Conservation (phyloP, 2,888 invertebrate species). For the Melipona bicolor region DNA sequence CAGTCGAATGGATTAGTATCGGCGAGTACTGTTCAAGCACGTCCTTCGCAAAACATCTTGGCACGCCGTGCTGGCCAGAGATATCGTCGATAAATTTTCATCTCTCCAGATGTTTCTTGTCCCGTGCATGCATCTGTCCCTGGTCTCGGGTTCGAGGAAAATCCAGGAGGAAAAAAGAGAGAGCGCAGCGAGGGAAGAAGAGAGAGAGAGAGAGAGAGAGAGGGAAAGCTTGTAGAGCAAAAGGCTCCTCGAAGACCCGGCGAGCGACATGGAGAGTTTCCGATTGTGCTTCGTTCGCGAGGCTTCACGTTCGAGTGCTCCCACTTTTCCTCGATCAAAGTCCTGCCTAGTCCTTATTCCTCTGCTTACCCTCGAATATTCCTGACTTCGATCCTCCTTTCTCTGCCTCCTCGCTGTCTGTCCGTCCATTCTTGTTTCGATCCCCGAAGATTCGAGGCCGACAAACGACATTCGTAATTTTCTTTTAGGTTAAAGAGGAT, state of each 20-base stretch:
- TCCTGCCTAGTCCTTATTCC: conserved; percentile 65
- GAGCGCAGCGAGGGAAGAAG: background rate
- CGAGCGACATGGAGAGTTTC: conserved; percentile 78
- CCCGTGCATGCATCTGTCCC: conserved; percentile 14
- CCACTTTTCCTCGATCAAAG: conserved; percentile 79
- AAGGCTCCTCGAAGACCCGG: conserved; percentile 55
- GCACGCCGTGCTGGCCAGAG: conserved; percentile 11
- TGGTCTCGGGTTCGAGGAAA: conserved; percentile 21
- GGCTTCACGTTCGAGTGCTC: conserved; percentile 79
- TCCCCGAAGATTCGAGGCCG: background rate
- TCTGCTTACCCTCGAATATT: conserved; percentile 51
- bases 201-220: background rate
- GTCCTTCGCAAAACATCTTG: conserved; percentile 30
- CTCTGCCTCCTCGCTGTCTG: conserved; percentile 40
- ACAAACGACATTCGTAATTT: conserved; percentile 34
- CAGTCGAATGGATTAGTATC: background rate
- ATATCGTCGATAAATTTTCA: conserved; percentile 66
- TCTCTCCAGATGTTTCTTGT: conserved; percentile 52
- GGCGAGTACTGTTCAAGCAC: conserved; percentile 2
- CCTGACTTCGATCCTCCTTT: conserved; percentile 45
- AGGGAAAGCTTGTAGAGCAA: conserved; percentile 48
- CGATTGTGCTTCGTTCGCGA: conserved; percentile 77
- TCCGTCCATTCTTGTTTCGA: background rate
- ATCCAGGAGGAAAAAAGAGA: conserved; percentile 7
- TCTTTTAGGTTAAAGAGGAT: conserved; percentile 7